Conservation (phyloP, 1,140 invertebrate species). For the Heterodera carotae region DNA sequence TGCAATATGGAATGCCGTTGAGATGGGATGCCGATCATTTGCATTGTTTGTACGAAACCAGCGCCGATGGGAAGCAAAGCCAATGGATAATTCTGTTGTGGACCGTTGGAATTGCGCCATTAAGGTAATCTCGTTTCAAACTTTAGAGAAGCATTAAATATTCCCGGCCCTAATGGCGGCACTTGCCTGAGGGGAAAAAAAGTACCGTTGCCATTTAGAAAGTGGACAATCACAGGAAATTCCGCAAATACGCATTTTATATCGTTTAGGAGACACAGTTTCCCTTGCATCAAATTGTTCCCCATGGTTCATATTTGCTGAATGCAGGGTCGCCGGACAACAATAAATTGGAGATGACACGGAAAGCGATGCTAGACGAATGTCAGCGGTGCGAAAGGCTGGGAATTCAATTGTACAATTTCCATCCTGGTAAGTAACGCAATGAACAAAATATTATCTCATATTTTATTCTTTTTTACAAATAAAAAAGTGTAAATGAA, state of each 20-base stretch:
- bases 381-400: conserved; percentile 68
- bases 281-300: conserved; percentile 62
- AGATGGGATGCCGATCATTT: conserved; percentile 67
- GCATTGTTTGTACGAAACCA: conserved; percentile 69
- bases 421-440: conserved; percentile 70
- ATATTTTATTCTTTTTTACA: conserved; percentile 23
- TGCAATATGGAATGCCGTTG: conserved; percentile 50
- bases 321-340: conserved; percentile 69
- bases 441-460: not conserved
- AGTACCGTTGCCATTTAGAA: too few species aligned
- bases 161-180: too few species aligned
- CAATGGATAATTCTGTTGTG: conserved; percentile 66
- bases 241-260: too few species aligned
- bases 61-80: conserved; percentile 68
- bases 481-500: conserved; percentile 7
- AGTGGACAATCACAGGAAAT: too few species aligned
- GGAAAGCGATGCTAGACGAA: conserved; percentile 68
- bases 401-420: conserved; percentile 69
- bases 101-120: conserved; percentile 66
- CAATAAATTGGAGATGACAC: conserved; percentile 68
- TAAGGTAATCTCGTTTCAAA: conserved; percentile 57
- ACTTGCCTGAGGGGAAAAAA: too few species aligned
- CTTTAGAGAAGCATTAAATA: too few species aligned
- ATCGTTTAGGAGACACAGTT: conserved; percentile 40
- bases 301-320: conserved; percentile 70